Conservation (phyloP, 2,113 vertebrate species). For the Heliornis fulica region DNA sequence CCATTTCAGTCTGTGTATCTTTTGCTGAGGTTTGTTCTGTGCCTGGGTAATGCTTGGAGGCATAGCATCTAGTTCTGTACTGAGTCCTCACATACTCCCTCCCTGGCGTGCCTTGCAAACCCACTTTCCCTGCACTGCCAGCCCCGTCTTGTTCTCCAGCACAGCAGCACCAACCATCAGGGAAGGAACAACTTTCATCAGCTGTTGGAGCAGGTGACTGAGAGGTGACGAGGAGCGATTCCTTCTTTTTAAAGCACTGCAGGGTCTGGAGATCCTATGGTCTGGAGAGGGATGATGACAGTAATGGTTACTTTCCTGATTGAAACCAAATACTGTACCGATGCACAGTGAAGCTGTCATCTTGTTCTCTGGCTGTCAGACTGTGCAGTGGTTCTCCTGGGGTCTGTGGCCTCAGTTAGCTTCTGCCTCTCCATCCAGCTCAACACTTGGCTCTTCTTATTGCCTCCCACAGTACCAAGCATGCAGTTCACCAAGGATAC, state of each 20-base stretch:
- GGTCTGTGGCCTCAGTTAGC: neutral
- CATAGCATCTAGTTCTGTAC: neutral
- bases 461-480: slow-evolving; percentile 83
- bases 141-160: neutral
- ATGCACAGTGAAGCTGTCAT: neutral
- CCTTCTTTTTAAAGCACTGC: neutral
- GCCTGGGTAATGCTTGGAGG: neutral
- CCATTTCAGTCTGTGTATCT: neutral
- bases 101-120: neutral
- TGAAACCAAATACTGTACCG: neutral
- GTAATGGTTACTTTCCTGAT: neutral
- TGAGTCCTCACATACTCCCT: neutral
- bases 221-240: neutral
- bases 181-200: neutral
- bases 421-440: neutral
- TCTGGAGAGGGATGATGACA: too few relatives aligned
- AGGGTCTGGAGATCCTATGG: neutral
- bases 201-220: neutral
- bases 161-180: neutral
- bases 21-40: neutral
- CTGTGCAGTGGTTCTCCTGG: neutral
- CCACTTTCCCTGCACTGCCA: neutral
- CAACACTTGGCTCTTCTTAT: neutral
- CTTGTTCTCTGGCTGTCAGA: neutral
- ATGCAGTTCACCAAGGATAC: slow-evolving; percentile 92